Evolutionary conservation across 2,888 invertebrate genomes (phyloP), one percentile per base, ranked within the genome.

Genomic region (Spicauda simplicius): DNA sequence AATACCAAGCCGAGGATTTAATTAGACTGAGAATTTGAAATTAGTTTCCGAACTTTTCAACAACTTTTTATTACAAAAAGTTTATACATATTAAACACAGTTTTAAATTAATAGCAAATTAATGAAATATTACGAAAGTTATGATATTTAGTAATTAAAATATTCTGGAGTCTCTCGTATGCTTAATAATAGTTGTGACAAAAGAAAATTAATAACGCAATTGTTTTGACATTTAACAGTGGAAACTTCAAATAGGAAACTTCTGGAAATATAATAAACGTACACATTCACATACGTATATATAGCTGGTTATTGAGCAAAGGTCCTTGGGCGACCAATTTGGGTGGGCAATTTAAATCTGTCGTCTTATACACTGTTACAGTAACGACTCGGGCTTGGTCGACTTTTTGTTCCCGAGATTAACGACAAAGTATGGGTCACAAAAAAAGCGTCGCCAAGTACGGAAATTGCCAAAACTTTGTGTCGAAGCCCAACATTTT

Each of bases 401-500:
- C 80, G 80, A 86, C 86, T 91, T 91, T 91, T 91, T 90, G 87
- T 88, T 86, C 83, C 80, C 78, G 89, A 91, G 91, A 91, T 91
- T 91, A 90, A 91, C 90, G 90, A 87, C 88, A 87, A 90, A 90
- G 88, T 90, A 86, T 83, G 86, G 86, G 85, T 87, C 89, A 83
- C 91, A 90, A 91, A 91, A 79, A 90, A 91, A 88, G 79, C 85
- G 85, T 80, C 86, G 84, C 85, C 83, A 86, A 89, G 86, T 88
- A 83, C 87, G 90, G 88, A 89, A 91, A 91, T 91, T 91, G 87
- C 91, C 90, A 85, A 91, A 91, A 91, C 87, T 91, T 91, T 86
- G 87, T 90, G 91, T 91, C 88, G 87, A 89, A 88, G 83, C 82
- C 86, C 86, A 85, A 90, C 90, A 89, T 88, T 90, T 90, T 88